Base-by-base conservation (phyloP, 1,140 invertebrate genomes). In the Lutraria rhynchaena region DNA sequence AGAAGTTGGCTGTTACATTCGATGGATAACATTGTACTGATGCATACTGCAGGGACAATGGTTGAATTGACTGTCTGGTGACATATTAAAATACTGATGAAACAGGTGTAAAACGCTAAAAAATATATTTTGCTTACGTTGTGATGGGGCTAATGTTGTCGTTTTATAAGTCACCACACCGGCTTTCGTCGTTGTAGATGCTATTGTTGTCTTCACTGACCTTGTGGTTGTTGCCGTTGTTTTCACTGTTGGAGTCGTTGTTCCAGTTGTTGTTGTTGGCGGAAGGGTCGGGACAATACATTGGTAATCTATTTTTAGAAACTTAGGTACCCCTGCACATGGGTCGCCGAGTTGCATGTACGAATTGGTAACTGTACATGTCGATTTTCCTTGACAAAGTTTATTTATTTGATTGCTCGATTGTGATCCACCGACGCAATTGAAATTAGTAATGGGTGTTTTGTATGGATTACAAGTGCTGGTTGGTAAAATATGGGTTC, bases 281-380 rank as follows among this genome's bases (percentile, higher is more conserved):
- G 78, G 41, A 22, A 37, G 29, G 17, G 67, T 81, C 5, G 78
- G 67, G 11, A 55, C 29, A 37, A 73, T 65, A 65, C 78, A 81
- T 31, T 74, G 67, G 44, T 81, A 81, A 57, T 81, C 78, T 41
- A 81, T 44, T 19, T 73, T 74, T 24, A 81, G 33, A 81, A 73
- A 74, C 51, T 81, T 81, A 5, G 78, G 78, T 19, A 24, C 49
- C 5, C 58, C 44, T 3, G 78, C 19, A 65, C 78, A 81, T 13
- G 78, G 78, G 24, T 81, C 78, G 7, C 78, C 78, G 9, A 73
- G 37, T 3, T 65, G 13, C 17, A 63, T 17, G 55, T 74, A 73
- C 9, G 58, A 44, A 35, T 81, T 74, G 19, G 55, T 51, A 5
- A 81, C 35, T 17, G 69, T 81, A 44, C 78, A 81, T n/a, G 22